Evolutionary conservation across 2,797 vertebrate species (phyloP).

Genomic region (Urocyon cinereoargenteus): DNA sequence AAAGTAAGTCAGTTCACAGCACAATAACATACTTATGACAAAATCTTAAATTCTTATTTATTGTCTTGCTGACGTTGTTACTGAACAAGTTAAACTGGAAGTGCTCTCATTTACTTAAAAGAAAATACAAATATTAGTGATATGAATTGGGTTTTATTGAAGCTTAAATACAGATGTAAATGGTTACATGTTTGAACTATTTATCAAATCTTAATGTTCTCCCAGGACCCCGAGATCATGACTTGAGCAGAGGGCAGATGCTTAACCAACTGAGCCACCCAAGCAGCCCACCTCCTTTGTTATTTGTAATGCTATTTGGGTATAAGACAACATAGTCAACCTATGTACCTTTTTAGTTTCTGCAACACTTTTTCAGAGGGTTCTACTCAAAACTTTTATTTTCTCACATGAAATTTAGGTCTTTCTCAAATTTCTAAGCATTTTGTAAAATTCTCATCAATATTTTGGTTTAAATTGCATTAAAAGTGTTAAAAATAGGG

Average conservation of each 20-base stretch:
- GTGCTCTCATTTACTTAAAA: background rate
- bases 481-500: background rate
- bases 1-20: background rate
- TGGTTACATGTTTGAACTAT: background rate
- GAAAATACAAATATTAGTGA: background rate
- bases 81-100: background rate
- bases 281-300: background rate
- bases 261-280: too few relatives aligned
- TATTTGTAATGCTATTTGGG: background rate
- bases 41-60: constrained; percentile 21
- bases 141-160: background rate
- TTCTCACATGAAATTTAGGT: background rate
- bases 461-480: background rate
- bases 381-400: background rate
- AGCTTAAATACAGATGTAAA: background rate
- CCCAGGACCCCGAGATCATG: too few relatives aligned
- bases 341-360: background rate
- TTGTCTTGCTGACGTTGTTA: constrained; percentile 5
- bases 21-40: background rate
- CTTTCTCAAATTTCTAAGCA: background rate
- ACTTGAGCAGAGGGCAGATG: too few relatives aligned
- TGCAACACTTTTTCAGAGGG: background rate
- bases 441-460: background rate
- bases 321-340: background rate
- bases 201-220: background rate